Conservation (phyloP, 2,888 invertebrate species). For the Xylota segnis region DNA sequence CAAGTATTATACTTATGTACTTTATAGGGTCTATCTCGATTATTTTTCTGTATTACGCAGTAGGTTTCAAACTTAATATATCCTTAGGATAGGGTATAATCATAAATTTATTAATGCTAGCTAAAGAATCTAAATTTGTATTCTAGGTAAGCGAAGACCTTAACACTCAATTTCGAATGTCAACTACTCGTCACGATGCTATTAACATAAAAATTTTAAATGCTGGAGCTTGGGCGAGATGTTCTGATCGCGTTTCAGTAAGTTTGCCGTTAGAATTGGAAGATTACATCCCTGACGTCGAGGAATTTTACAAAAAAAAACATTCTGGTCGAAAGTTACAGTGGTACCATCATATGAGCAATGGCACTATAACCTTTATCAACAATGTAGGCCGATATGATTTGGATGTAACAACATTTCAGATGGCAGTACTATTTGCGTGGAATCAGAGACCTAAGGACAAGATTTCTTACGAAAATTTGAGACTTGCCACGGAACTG, state of each 20-base stretch:
- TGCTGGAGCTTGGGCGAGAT: conserved; percentile 98
- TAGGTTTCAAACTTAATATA: too few species aligned
- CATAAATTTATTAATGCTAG: neutral
- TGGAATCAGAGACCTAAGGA: conserved; percentile 99
- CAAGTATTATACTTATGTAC: too few species aligned
- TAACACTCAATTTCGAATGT: conserved; percentile 95
- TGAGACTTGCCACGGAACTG: conserved; percentile 97
- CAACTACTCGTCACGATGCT: conserved; percentile 92
- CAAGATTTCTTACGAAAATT: conserved; percentile 97
- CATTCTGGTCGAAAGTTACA: conserved; percentile 98
- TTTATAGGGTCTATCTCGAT: too few species aligned
- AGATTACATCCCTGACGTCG: conserved; percentile 99
- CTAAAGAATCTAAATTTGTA: neutral
- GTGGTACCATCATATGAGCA: conserved; percentile 99
- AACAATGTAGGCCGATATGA: conserved; percentile 97
- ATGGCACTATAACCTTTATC: conserved; percentile 98
- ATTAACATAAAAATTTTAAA: conserved; percentile 99
- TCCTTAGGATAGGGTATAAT: neutral
- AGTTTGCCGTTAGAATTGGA: conserved; percentile 98
- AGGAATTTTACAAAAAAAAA: conserved; percentile 98
- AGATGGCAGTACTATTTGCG: conserved; percentile 99
- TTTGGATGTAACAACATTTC: conserved; percentile 99
- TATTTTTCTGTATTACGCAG: too few species aligned
- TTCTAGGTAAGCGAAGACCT: conserved; percentile 93
- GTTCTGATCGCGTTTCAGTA: conserved; percentile 97